phyloP scores from a whole-genome alignment of 2,797 vertebrate genomes.

The Darevskia nairensis region DNA sequence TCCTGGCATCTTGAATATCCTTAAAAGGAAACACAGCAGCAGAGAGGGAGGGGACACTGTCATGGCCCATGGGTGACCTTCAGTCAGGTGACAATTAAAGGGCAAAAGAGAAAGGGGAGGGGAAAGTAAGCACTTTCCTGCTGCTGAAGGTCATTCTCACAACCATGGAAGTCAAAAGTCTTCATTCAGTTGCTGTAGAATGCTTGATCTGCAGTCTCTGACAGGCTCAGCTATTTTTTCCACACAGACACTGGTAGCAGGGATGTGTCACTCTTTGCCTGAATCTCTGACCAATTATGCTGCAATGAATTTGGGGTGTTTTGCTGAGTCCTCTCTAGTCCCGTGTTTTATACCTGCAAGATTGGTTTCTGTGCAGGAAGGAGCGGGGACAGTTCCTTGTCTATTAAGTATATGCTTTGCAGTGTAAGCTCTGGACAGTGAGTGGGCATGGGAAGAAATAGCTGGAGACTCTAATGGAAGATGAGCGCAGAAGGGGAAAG shows the following conservation, averaged over 20 bases:
- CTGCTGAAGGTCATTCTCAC: neutral
- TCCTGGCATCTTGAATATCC: slow-evolving; percentile 28
- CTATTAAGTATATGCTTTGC: no score
- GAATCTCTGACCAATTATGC: neutral
- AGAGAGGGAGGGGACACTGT: neutral
- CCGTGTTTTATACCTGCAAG: no score
- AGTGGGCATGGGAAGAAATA: no score
- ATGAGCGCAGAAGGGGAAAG: no score
- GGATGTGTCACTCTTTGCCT: neutral
- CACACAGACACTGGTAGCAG: neutral
- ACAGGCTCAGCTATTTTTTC: neutral
- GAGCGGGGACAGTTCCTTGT: no score
- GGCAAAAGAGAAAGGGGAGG: no score
- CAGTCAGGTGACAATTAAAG: slow-evolving; percentile 20
- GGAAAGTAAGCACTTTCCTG: neutral
- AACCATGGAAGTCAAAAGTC: neutral
- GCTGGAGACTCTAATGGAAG: no score
- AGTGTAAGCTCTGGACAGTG: no score
- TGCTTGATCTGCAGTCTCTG: neutral
- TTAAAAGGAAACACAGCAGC: slow-evolving; percentile 42
- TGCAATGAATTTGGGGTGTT: no score
- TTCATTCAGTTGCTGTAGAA: neutral
- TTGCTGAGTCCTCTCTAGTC: no score
- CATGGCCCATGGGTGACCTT: slow-evolving; percentile 30
- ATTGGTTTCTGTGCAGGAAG: no score